Evolutionary conservation across 1,140 invertebrate genomes (phyloP).

Genomic region (Catajapyx aquilonaris): DNA sequence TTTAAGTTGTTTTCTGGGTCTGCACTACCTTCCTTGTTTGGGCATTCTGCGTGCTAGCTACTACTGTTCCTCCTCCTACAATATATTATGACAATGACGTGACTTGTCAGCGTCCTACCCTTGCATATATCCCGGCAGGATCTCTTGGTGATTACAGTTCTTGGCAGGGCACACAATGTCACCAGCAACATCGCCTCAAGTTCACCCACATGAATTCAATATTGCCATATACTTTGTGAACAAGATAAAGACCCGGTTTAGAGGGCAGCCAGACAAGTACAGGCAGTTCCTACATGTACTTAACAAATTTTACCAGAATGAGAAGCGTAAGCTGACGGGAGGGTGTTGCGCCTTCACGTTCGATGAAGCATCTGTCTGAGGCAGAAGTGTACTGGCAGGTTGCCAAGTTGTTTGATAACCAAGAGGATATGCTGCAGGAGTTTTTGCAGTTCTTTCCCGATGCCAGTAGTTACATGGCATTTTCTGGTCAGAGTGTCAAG

Average conservation of each 20-base stretch:
- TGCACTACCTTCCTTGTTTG: constrained; percentile 66
- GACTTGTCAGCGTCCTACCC: too few species aligned
- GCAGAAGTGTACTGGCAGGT: constrained; percentile 84
- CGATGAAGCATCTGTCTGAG: constrained; percentile 58
- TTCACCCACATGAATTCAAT: constrained; percentile 94
- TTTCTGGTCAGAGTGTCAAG: constrained; percentile 21
- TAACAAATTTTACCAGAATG: constrained; percentile 95
- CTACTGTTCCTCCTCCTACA: constrained; percentile 21
- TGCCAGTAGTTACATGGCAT: constrained; percentile 44
- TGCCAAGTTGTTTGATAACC: constrained; percentile 90
- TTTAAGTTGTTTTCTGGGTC: too few species aligned
- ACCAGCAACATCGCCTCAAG: not conserved
- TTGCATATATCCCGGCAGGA: too few species aligned
- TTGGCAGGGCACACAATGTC: constrained; percentile 5
- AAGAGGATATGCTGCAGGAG: constrained; percentile 84
- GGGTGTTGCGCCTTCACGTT: constrained; percentile 17
- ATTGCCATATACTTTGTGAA: constrained; percentile 99
- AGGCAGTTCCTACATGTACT: constrained; percentile 93
- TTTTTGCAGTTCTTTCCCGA: constrained; percentile 96
- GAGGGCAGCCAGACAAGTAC: too few species aligned
- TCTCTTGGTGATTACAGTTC: constrained; percentile 6
- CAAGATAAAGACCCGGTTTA: constrained; percentile 98
- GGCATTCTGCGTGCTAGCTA: constrained; percentile 22
- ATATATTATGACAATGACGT: too few species aligned
- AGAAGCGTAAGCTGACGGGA: constrained; percentile 80